Evolutionary conservation across 2,888 invertebrate species (phyloP).

Genomic region (Chrysotoxum bicinctum): DNA sequence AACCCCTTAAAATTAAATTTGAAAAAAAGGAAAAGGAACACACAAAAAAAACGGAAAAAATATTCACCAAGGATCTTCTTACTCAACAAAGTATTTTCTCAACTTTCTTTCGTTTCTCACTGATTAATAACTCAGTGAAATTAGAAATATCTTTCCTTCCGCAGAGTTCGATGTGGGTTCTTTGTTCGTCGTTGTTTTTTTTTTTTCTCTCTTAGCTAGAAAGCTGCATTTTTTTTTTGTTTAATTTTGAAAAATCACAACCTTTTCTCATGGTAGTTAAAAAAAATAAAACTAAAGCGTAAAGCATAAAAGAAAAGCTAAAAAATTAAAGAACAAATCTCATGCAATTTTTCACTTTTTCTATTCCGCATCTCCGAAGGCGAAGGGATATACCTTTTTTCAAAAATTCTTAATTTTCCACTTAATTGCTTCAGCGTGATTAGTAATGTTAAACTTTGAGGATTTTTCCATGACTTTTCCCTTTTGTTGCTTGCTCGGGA

Average conservation of each 20-base stretch:
- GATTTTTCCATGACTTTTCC: constrained; percentile 68
- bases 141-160: constrained; percentile 72
- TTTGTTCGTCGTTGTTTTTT: constrained; percentile 11
- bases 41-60: background rate
- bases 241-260: constrained; percentile 70
- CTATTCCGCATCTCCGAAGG: constrained; percentile 33
- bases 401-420: constrained; percentile 72
- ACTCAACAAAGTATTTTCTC: constrained; percentile 38
- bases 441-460: constrained; percentile 72
- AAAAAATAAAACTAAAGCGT: constrained; percentile 8
- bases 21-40: background rate
- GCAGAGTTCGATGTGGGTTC: constrained; percentile 61
- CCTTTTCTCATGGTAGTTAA: constrained; percentile 57
- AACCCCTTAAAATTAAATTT: constrained; percentile 24
- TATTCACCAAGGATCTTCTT: constrained; percentile 45
- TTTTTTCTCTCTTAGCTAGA: constrained; percentile 3
- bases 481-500: constrained; percentile 10
- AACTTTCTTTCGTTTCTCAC: constrained; percentile 50
- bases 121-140: constrained; percentile 73
- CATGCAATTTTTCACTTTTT: constrained; percentile 71
- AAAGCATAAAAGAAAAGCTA: constrained; percentile 31
- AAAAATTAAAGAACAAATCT: constrained; percentile 62
- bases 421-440: constrained; percentile 73
- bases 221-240: constrained; percentile 33
- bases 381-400: constrained; percentile 69